Conservation (phyloP, 2,888 invertebrate species). For the Didymodactylos carnosus region DNA sequence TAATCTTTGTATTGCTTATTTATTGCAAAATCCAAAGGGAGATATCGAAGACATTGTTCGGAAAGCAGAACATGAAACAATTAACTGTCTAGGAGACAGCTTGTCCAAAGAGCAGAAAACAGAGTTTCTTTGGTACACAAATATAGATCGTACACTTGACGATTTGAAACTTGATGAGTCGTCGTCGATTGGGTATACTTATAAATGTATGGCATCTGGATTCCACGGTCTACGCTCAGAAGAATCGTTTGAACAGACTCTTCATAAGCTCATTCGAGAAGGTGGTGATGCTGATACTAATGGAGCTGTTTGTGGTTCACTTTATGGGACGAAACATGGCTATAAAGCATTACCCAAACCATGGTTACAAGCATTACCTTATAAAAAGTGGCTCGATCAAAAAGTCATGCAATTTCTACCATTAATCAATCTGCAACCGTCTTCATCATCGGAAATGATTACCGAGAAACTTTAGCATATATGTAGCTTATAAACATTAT, state of each 20-base stretch:
- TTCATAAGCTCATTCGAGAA: neutral
- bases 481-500: too few relatives aligned
- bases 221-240: constrained; percentile 24
- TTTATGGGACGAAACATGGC: neutral
- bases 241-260: neutral
- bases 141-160: constrained; percentile 17
- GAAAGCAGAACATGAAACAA: neutral
- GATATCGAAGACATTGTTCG: neutral
- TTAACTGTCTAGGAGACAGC: neutral
- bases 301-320: neutral
- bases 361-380: neutral
- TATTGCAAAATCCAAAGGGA: neutral
- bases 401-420: neutral
- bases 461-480: too few relatives aligned
- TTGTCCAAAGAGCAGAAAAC: neutral
- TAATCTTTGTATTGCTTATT: neutral
- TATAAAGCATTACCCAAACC: neutral
- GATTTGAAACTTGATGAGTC: constrained; percentile 23
- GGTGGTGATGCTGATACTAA: neutral
- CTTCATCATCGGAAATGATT: too few relatives aligned
- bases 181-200: constrained; percentile 22
- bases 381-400: neutral
- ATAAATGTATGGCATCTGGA: constrained; percentile 27
- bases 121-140: neutral
- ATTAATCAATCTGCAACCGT: too few relatives aligned